These are phyloP conservation scores for Mythimna vitellina DNA, from an alignment of 2,888 invertebrate species.

Conservation along the genomic window DNA sequence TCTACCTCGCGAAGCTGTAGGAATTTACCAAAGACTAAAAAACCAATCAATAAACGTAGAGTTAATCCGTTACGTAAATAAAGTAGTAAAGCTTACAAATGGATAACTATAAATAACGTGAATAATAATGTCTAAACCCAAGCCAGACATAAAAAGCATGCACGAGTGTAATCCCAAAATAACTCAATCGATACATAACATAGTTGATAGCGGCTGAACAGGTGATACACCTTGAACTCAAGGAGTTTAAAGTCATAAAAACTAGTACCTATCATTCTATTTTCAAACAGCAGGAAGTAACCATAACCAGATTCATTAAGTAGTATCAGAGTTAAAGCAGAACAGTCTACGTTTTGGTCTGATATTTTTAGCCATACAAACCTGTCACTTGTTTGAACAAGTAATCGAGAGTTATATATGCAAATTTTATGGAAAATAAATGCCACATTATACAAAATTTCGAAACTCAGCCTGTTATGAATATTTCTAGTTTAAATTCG, in stretches of 20 bases:
- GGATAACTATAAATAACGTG: constrained; percentile 37
- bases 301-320: background rate
- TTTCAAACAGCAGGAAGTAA: background rate
- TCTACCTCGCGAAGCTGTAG: background rate
- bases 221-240: constrained; percentile 12
- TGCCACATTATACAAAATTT: background rate
- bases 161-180: constrained; percentile 47
- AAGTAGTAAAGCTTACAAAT: constrained; percentile 43
- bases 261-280: background rate
- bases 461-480: background rate
- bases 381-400: background rate
- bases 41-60: constrained; percentile 12
- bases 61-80: constrained; percentile 18
- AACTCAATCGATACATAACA: constrained; percentile 45
- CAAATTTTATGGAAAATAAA: background rate
- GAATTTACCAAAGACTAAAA: constrained; percentile 1
- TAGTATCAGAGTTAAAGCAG: background rate
- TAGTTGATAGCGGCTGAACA: constrained; percentile 9
- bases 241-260: background rate
- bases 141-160: constrained; percentile 54
- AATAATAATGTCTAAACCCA: constrained; percentile 43
- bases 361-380: no score
- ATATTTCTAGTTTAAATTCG: no score
- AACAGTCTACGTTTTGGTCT: background rate
- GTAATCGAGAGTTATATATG: background rate